Evolutionary conservation across 2,888 invertebrate species (phyloP).

Genomic region (Scaptomyza polygonia): DNA sequence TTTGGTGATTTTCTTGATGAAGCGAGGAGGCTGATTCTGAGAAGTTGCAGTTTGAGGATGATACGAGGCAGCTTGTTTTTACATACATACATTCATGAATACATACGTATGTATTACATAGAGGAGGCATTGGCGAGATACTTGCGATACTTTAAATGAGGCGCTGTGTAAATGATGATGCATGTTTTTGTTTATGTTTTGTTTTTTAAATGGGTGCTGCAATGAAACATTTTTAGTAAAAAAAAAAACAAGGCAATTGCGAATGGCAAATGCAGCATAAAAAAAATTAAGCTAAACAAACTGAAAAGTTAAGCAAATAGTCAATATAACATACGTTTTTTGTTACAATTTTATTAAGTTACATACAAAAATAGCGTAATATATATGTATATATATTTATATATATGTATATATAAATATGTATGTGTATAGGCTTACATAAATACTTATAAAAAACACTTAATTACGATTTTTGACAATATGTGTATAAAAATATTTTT

Average conservation of each 20-base stretch:
- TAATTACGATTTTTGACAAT: constrained; percentile 57
- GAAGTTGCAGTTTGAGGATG: constrained; percentile 46
- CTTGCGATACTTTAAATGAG: constrained; percentile 63
- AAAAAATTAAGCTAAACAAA: constrained; percentile 26
- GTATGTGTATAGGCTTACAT: constrained; percentile 40
- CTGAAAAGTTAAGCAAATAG: neutral
- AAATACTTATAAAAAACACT: constrained; percentile 59
- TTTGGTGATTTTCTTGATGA: constrained; percentile 42
- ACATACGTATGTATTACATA: constrained; percentile 2
- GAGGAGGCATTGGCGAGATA: constrained; percentile 34
- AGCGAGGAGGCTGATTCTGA: constrained; percentile 45
- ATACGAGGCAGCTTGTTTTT: constrained; percentile 20
- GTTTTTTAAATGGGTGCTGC: constrained; percentile 48
- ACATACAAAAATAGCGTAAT: constrained; percentile 74
- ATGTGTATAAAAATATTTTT: constrained; percentile 68
- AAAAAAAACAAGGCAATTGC: constrained; percentile 41
- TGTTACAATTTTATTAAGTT: constrained; percentile 76
- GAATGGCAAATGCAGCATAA: constrained; percentile 30
- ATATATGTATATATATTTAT: constrained; percentile 49
- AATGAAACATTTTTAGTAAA: constrained; percentile 73
- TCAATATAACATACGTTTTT: constrained; percentile 56
- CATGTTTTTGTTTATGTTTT: constrained; percentile 19
- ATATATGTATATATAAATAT: constrained; percentile 27
- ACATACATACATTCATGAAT: constrained; percentile 7
- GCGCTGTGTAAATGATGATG: constrained; percentile 63